phyloP scores from a whole-genome alignment of 2,797 vertebrate genomes.

The Hozukius guyotensis region DNA sequence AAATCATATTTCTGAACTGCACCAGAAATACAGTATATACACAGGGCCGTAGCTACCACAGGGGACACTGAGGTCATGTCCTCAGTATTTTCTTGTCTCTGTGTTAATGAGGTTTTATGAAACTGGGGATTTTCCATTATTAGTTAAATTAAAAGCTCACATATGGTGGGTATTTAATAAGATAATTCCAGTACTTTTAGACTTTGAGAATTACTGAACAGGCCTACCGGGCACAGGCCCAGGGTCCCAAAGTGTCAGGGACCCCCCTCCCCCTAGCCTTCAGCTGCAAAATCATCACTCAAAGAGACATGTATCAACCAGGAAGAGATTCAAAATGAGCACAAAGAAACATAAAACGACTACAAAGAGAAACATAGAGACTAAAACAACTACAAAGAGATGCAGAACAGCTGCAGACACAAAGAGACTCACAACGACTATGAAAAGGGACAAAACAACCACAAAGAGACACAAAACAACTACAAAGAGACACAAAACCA shows the following conservation, averaged over 20 bases:
- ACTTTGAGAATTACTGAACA: not conserved
- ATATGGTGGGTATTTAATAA: not conserved
- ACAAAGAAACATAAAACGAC: not conserved
- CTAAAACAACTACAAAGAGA: not conserved
- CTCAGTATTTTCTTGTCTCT: not conserved
- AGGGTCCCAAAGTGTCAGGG: too few species aligned
- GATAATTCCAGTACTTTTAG: not conserved
- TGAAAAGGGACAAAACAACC: not conserved
- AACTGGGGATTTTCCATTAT: not conserved
- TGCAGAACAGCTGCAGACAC: not conserved
- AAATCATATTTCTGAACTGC: not conserved
- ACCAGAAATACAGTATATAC: not conserved
- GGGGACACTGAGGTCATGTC: not conserved
- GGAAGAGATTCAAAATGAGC: not conserved
- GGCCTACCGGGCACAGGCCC: too few species aligned
- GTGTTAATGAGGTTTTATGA: not conserved
- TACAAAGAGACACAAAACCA: too few species aligned
- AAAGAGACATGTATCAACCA: not conserved
- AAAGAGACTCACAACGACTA: not conserved
- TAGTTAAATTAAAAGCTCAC: not conserved
- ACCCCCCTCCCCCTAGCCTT: fast-evolving
- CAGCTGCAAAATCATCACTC: not conserved
- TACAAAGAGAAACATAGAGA: not conserved
- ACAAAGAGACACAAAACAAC: not conserved
- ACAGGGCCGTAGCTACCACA: fast-evolving